Evolutionary conservation across 2,113 vertebrate genomes (phyloP).

Genomic region (Tamias sibiricus): DNA sequence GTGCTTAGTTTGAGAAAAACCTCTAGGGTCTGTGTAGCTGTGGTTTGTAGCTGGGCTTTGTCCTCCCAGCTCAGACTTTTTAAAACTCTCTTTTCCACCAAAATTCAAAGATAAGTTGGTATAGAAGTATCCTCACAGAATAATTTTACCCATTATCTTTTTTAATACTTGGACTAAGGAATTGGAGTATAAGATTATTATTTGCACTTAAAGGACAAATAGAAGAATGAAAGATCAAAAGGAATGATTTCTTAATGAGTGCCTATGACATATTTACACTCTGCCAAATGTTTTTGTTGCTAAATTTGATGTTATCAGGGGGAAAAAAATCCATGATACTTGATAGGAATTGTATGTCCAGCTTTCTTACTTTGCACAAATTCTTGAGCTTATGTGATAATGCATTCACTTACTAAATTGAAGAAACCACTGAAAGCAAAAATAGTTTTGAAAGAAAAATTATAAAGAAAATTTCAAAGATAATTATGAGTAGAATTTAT

Average conservation of each 20-base stretch:
- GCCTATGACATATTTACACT: not conserved
- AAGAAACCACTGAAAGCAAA: not conserved
- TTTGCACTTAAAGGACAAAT: not conserved
- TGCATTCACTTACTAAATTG: not conserved
- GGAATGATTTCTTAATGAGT: not conserved
- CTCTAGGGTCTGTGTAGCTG: not conserved
- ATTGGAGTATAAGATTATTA: not conserved
- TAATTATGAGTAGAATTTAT: not conserved
- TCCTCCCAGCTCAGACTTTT: not conserved
- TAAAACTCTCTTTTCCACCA: not conserved
- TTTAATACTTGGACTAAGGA: not conserved
- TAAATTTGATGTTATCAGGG: not conserved
- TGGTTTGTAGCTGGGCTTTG: not conserved
- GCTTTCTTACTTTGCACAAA: no score
- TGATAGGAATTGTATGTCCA: not conserved
- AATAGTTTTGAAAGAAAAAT: not conserved
- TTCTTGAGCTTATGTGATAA: not conserved
- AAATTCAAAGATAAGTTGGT: not conserved
- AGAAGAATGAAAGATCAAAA: not conserved
- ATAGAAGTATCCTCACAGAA: not conserved
- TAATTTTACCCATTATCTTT: not conserved
- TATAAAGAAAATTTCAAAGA: not conserved
- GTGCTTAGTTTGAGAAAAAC: not conserved
- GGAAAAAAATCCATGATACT: not conserved
- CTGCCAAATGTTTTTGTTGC: not conserved